Conservation (phyloP, 30 jellyfish, hydroid and myxozoan genomes). For the Catostylus mosaicus region DNA sequence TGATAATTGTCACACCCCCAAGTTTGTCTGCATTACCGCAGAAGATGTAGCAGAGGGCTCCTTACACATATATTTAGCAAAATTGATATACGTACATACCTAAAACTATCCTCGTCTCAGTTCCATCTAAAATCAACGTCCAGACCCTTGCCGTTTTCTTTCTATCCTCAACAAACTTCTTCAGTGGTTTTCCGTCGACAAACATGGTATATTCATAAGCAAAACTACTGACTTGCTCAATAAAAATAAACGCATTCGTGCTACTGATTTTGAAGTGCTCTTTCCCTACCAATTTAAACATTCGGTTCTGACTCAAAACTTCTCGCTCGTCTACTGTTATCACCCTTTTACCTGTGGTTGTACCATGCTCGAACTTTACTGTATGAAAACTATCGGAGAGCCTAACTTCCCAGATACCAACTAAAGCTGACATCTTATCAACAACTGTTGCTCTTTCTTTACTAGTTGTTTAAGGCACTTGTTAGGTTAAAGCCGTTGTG, state of each 20-base stretch:
- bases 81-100: too few relatives aligned
- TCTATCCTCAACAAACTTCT: slow-evolving; percentile 86
- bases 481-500: too few relatives aligned
- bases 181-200: slow-evolving; percentile 90
- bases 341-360: slow-evolving; percentile 96
- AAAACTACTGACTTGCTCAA: slow-evolving; percentile 92
- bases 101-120: slow-evolving; percentile 86
- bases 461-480: too few relatives aligned
- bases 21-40: too few relatives aligned
- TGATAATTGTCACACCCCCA: too few relatives aligned
- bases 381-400: slow-evolving; percentile 84
- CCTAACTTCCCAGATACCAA: slow-evolving; percentile 93
- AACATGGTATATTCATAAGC: slow-evolving; percentile 92
- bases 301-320: slow-evolving; percentile 87
- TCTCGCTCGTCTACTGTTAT: slow-evolving; percentile 77
- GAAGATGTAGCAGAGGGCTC: too few relatives aligned
- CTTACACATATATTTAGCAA: too few relatives aligned
- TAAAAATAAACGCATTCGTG: slow-evolving; percentile 70
- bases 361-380: slow-evolving; percentile 94
- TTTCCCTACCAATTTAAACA: slow-evolving; percentile 93
- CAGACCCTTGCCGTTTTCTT: slow-evolving; percentile 91
- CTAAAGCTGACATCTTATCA: slow-evolving; percentile 69
- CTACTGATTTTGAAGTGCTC: slow-evolving; percentile 73
- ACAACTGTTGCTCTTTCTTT: too few relatives aligned
- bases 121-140: slow-evolving; percentile 80